phyloP scores from a whole-genome alignment of 2,113 vertebrate species.

The Bos indicus region DNA sequence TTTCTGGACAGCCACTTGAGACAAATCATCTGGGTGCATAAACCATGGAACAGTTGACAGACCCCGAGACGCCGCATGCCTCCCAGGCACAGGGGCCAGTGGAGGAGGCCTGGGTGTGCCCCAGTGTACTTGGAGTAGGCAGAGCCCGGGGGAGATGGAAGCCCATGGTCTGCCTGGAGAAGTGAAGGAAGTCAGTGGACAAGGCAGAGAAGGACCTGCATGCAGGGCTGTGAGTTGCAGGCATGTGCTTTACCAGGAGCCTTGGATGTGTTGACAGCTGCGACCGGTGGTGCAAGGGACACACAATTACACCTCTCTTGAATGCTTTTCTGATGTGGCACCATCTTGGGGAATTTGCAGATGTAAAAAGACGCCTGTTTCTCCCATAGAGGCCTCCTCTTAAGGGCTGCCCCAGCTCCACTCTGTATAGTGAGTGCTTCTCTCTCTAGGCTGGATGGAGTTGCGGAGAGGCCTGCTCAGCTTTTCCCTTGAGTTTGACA shows the following conservation, averaged over 20 bases:
- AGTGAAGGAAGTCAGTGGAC: too few species aligned
- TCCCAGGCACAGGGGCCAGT: background rate
- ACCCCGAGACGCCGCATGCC: background rate
- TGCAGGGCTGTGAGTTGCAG: background rate
- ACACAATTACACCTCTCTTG: background rate
- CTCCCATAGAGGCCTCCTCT: background rate
- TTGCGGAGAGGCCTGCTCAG: background rate
- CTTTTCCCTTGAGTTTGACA: background rate
- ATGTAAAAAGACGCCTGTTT: background rate
- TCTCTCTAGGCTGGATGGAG: background rate
- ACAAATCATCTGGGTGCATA: background rate
- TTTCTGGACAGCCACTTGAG: background rate
- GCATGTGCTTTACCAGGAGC: background rate
- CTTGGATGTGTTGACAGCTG: background rate
- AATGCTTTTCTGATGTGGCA: background rate
- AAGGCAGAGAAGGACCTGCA: too few species aligned
- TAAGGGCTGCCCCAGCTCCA: background rate
- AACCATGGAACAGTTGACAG: background rate
- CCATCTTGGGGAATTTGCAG: background rate
- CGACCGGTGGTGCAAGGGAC: background rate
- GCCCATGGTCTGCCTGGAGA: background rate
- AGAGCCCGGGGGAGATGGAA: rapidly evolving
- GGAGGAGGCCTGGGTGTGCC: background rate
- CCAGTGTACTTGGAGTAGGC: background rate
- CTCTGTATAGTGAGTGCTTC: background rate